A percentile compares a stretch with the other conserved stretches of the same genome.
phyloP scores from a whole-genome alignment of 2,888 invertebrate genomes.

The Willowsia nigromaculata region DNA sequence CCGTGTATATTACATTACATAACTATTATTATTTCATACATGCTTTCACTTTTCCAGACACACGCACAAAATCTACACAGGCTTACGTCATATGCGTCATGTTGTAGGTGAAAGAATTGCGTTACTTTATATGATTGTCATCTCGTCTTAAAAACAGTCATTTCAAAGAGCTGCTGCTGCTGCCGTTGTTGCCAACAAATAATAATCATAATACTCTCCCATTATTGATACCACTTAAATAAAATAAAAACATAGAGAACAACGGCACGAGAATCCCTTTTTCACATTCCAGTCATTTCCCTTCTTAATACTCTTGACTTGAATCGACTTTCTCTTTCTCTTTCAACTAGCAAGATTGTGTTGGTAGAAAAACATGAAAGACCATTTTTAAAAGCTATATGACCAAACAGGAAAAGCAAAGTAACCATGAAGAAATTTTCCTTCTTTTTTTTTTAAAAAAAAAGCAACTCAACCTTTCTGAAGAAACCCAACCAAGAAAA shows the following conservation, averaged over 20 bases:
- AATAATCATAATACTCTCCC: not conserved
- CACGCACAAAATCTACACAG: not conserved
- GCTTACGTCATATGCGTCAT: not conserved
- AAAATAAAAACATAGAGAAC: not conserved
- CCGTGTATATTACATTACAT: not conserved
- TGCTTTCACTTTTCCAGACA: slow-evolving; percentile 21
- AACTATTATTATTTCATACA: slow-evolving; percentile 30
- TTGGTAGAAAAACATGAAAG: not conserved
- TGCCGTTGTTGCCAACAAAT: not conserved
- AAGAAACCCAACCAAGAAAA: not conserved
- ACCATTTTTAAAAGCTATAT: not conserved
- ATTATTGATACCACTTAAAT: not conserved
- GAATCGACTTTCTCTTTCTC: slow-evolving; percentile 1
- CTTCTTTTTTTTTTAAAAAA: not conserved
- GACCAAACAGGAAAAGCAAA: not conserved
- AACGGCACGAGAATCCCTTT: not conserved
- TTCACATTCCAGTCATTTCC: slow-evolving; percentile 23
- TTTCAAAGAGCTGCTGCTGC: not conserved
- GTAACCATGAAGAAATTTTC: not conserved
- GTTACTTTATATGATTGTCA: not conserved
- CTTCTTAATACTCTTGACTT: not conserved
- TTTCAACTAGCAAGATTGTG: not conserved
- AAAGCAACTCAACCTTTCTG: no score
- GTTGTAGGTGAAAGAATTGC: not conserved
- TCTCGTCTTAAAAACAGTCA: no score